Evolutionary conservation across 1,140 invertebrate genomes (phyloP).

Genomic region (Macrosteles quadrilineatus): DNA sequence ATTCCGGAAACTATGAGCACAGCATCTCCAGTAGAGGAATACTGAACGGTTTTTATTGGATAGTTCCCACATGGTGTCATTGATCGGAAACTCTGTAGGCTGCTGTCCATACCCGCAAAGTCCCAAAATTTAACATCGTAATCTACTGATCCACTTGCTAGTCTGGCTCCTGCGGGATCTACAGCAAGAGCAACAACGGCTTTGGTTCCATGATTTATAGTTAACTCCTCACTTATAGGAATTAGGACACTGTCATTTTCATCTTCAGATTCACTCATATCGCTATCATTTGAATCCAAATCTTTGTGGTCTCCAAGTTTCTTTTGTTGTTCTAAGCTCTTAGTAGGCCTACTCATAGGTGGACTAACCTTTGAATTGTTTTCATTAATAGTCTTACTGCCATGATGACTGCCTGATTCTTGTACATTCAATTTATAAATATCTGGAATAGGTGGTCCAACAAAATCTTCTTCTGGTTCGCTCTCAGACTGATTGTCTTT

Average conservation of each 20-base stretch:
- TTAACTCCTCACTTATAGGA: slow-evolving; percentile 78
- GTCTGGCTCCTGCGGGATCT: slow-evolving; percentile 88
- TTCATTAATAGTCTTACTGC: too few relatives aligned
- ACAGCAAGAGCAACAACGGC: slow-evolving; percentile 84
- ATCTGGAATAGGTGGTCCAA: slow-evolving; percentile 36
- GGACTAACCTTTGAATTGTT: too few relatives aligned
- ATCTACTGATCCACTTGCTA: slow-evolving; percentile 92
- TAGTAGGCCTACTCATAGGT: too few relatives aligned
- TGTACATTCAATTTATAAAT: slow-evolving; percentile 28
- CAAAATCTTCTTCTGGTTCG: too few relatives aligned
- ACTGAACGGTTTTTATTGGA: slow-evolving; percentile 87
- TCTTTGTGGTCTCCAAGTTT: slow-evolving; percentile 36
- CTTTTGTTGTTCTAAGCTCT: too few relatives aligned
- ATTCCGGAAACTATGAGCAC: slow-evolving; percentile 94
- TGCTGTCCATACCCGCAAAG: slow-evolving; percentile 96
- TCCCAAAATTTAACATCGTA: slow-evolving; percentile 98
- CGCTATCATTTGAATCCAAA: slow-evolving; percentile 46
- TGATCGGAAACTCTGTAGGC: slow-evolving; percentile 87
- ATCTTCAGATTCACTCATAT: slow-evolving; percentile 48
- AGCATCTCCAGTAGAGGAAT: slow-evolving; percentile 90
- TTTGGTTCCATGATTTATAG: slow-evolving; percentile 82
- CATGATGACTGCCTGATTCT: slow-evolving; percentile 3
- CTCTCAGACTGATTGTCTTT: too few relatives aligned
- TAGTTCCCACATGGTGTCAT: slow-evolving; percentile 94
- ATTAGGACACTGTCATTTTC: slow-evolving; percentile 59